Conservation (phyloP, 2,797 vertebrate species). For the Eutrigla gurnardus region DNA sequence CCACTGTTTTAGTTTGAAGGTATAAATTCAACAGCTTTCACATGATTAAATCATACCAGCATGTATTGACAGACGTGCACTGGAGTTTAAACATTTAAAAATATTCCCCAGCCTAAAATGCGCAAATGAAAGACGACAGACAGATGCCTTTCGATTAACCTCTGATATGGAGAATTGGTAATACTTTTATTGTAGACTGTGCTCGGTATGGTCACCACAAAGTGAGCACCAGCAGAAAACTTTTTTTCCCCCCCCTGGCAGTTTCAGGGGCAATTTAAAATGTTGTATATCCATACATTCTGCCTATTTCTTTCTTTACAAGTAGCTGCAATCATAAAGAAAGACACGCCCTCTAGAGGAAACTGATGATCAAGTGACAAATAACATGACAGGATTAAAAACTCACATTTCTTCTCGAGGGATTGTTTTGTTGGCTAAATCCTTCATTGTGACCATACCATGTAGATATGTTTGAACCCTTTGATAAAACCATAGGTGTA, state of each 20-base stretch:
- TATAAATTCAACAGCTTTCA: constrained; percentile 37
- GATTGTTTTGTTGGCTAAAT: constrained; percentile 36
- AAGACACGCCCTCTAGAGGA: neutral
- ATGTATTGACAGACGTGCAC: constrained; percentile 32
- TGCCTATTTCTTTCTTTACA: neutral
- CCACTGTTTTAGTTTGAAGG: constrained; percentile 15
- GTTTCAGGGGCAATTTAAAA: neutral
- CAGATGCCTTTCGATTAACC: constrained; percentile 24
- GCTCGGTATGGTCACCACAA: constrained; percentile 40
- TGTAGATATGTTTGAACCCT: constrained; percentile 61
- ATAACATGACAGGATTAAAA: neutral
- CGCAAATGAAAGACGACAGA: constrained; percentile 40
- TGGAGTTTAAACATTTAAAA: constrained; percentile 39
- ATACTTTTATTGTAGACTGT: constrained; percentile 49
- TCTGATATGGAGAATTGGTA: constrained; percentile 50
- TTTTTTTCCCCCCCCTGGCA: neutral
- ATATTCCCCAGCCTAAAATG: constrained; percentile 28
- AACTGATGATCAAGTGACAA: constrained; percentile 9
- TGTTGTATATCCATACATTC: neutral
- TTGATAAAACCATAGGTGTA: constrained; percentile 46
- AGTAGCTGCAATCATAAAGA: constrained; percentile 8
- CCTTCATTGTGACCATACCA: constrained; percentile 62
- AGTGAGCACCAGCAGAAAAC: constrained; percentile 28
- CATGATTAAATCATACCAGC: constrained; percentile 47
- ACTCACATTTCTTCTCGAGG: constrained; percentile 3